These are phyloP conservation scores for Pycnonotus jocosus DNA, from an alignment of 2,113 vertebrate genomes.

Conservation along the genomic window DNA sequence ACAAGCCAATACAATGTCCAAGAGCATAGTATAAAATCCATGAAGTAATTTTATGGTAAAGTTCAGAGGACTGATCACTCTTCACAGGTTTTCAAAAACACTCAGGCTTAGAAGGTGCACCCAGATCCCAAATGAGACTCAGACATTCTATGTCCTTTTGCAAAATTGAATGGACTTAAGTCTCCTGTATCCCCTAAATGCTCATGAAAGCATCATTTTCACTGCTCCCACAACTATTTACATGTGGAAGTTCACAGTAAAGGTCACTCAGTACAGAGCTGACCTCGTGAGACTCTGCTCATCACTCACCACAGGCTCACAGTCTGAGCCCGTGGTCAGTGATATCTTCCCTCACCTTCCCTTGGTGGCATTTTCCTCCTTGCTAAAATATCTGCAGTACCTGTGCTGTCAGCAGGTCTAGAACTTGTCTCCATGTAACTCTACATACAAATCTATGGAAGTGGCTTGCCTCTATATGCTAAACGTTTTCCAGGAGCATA, in stretches of 20 bases:
- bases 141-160: neutral
- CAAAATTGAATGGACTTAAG: neutral
- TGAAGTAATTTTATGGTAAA: neutral
- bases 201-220: neutral
- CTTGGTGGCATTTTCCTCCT: neutral
- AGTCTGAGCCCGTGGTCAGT: neutral
- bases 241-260: rapidly evolving
- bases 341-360: neutral
- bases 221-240: neutral
- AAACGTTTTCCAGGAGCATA: neutral
- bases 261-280: neutral
- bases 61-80: neutral
- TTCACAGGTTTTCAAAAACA: neutral
- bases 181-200: neutral
- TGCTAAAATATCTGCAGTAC: neutral
- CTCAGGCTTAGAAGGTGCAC: neutral
- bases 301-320: neutral
- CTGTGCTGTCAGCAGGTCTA: neutral
- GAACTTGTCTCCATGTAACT: neutral
- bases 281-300: neutral
- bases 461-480: neutral
- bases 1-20: neutral
- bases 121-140: neutral
- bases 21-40: neutral
- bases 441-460: neutral